Conservation (phyloP, 2,888 invertebrate genomes). For the Hypena proboscidalis region DNA sequence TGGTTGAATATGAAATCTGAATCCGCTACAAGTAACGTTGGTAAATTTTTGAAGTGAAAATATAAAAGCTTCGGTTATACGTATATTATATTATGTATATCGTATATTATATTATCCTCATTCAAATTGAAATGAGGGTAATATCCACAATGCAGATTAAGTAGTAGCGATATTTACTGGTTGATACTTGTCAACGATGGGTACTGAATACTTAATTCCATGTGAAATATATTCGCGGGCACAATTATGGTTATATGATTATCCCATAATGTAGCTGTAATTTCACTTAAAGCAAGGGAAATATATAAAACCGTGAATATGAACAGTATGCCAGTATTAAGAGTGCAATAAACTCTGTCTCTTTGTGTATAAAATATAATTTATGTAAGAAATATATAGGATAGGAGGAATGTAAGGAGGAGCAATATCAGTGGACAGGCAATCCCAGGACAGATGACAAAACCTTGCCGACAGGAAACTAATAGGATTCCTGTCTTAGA, state of each 20-base stretch:
- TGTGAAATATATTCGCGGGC: not conserved
- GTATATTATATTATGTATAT: constrained; percentile 3
- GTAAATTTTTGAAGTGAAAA: constrained; percentile 12
- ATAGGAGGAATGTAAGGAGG: constrained; percentile 16
- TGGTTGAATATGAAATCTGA: constrained; percentile 43
- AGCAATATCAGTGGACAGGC: constrained; percentile 16
- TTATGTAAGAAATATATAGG: constrained; percentile 21
- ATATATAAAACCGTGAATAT: too few species aligned
- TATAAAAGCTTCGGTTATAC: constrained; percentile 10
- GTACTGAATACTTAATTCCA: too few species aligned
- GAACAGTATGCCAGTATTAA: too few species aligned
- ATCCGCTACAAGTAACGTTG: constrained; percentile 29
- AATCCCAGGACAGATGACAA: constrained; percentile 40
- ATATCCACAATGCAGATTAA: too few species aligned
- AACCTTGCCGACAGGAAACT: constrained; percentile 40
- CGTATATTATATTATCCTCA: too few species aligned
- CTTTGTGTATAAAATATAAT: constrained; percentile 6
- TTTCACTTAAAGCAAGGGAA: too few species aligned
- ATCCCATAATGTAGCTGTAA: too few species aligned
- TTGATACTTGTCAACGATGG: too few species aligned
- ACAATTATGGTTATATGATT: too few species aligned
- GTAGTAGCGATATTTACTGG: too few species aligned
- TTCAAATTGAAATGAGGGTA: too few species aligned
- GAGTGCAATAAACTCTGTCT: not conserved
- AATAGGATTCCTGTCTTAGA: constrained; percentile 37